Evolutionary conservation across 2,888 invertebrate genomes (phyloP), one percentile per base, ranked within the genome.

Genomic region (Pinctada fucata): DNA sequence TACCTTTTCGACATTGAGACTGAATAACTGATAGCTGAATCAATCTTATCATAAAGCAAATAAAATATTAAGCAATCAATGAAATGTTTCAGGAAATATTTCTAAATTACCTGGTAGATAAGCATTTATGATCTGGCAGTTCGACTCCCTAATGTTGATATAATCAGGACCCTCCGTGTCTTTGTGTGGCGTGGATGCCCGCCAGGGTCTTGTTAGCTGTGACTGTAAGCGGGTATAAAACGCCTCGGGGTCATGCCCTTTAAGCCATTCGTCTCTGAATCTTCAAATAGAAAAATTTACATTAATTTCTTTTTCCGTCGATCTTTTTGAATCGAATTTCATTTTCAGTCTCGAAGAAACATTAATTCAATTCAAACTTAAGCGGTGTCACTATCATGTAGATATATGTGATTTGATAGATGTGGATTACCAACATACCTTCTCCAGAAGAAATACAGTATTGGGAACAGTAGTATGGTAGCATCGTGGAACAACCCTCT

Each of bases 401-500:
- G 31, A 31, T 31, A 31, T 31, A 31, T 31, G 31, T 31, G 31
- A 31, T 31, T 31, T 31, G 31, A 31, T 31, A 31, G 31, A 31
- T 31, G 31, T 31, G 31, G 31, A 31, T 31, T 31, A 31, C 31
- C 31, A 31, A 1, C 31, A 31, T 66, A 88, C 88, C 81, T 85
- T 76, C 80, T 85, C 85, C 85, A 89, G 75, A 80, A 85, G 71
- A 85, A 84, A 75, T 82, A 86, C 5, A 89, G 73, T 16, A 87
- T 50, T 0, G 89, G 89, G 70, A 88, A 88, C 5, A 88, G 75
- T 10, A 79, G 64, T n/a, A 89, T 75, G 2, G 79, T 72, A 10
- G 86, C 85, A 31, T 87, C 87, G 69, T 88, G 88, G 69, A 89
- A 89, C n/a, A 89, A 79, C 8, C 87, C 84, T 48, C 89, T 51